A percentile compares a stretch with the other conserved stretches of the same genome.
These are phyloP conservation scores for Sympetrum striolatum DNA, from an alignment of 2,888 invertebrate genomes.

Conservation along the genomic window DNA sequence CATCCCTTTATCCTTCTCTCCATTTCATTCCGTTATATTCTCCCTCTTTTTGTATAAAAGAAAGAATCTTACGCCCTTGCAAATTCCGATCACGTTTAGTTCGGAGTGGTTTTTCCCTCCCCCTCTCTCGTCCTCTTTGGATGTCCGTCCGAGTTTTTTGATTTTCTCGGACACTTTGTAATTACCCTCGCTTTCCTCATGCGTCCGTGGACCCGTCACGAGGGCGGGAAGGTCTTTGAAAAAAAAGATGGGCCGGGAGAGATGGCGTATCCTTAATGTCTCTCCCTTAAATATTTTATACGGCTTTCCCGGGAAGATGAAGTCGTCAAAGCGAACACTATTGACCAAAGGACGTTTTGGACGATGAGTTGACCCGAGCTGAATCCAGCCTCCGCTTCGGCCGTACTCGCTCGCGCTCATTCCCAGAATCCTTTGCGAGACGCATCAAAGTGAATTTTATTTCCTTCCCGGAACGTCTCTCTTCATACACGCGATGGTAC, in stretches of 20 bases:
- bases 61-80: constrained; percentile 1
- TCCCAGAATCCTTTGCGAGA: background rate
- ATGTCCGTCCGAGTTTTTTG: constrained; percentile 2
- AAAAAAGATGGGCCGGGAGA: background rate
- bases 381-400: background rate
- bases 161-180: constrained; percentile 21
- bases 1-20: background rate
- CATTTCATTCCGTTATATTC: background rate
- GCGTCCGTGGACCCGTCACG: background rate
- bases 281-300: constrained; percentile 28
- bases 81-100: constrained; percentile 21
- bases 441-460: constrained; percentile 40
- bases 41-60: background rate
- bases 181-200: background rate
- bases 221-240: background rate
- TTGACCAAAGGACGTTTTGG: constrained; percentile 32
- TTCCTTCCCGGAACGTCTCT: constrained; percentile 4
- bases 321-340: constrained; percentile 32
- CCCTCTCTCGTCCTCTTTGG: background rate
- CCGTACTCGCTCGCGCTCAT: background rate
- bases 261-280: constrained; percentile 27
- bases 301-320: constrained; percentile 32
- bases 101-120: constrained; percentile 15
- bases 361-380: constrained; percentile 36
- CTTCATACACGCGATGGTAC: background rate